Evolutionary conservation across 2,113 vertebrate genomes (phyloP).

Genomic region (Tachysurus vachellii): DNA sequence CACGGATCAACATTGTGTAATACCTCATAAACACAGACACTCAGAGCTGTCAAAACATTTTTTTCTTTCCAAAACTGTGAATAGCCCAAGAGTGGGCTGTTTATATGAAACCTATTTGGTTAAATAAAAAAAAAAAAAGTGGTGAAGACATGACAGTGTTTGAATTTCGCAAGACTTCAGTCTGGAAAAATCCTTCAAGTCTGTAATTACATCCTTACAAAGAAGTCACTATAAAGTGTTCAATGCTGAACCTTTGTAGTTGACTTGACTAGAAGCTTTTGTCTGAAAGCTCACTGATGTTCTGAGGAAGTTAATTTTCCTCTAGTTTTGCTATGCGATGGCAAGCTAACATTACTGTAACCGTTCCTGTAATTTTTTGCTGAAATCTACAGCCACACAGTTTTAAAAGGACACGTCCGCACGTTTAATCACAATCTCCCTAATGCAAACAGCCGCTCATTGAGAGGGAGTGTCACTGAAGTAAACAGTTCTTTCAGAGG

Average conservation of each 20-base stretch:
- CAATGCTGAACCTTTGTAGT: slow-evolving; percentile 9
- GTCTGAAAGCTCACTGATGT: not conserved
- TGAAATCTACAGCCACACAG: not conserved
- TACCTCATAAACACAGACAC: not conserved
- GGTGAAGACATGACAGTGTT: slow-evolving; percentile 8
- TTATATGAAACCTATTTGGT: slow-evolving; percentile 3
- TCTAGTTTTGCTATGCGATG: not conserved
- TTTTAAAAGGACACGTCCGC: not conserved
- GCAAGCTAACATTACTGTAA: not conserved
- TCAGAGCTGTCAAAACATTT: not conserved
- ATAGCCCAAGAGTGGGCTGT: not conserved
- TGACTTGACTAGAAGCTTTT: not conserved
- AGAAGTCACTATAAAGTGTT: slow-evolving; percentile 13
- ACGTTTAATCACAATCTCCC: slow-evolving; percentile 58
- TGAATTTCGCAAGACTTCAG: not conserved
- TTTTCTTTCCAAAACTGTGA: not conserved
- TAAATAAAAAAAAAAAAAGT: not conserved
- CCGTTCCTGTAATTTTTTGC: not conserved
- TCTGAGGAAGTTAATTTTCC: not conserved
- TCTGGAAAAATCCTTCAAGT: slow-evolving; percentile 21
- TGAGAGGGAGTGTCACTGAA: slow-evolving; percentile 45
- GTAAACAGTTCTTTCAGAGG: slow-evolving; percentile 64
- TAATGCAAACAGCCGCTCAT: slow-evolving; percentile 34
- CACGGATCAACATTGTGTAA: not conserved
- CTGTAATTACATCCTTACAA: slow-evolving; percentile 25